Evolutionary conservation across 2,888 invertebrate species (phyloP), one percentile per base, ranked within the genome.

Genomic region (Mactromeris polynyma): DNA sequence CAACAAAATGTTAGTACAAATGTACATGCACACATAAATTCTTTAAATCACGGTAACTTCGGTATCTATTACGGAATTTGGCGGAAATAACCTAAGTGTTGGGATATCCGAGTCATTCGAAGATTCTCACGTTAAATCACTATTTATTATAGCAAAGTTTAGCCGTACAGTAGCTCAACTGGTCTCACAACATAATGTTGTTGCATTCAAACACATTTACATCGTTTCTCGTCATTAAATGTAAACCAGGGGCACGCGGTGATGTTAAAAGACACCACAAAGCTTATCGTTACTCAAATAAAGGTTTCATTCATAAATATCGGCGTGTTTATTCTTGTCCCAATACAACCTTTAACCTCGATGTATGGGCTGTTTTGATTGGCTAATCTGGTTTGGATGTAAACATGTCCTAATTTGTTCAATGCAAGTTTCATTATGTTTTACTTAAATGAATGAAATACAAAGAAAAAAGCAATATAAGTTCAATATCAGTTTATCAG

Each of bases 331-430:
- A 64, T 26, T 64, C 58, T 26, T 64, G 58, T 64, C 26, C 26
- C 58, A 26, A 26, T 26, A 26, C 11, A 0, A 64, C 58, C 58
- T 64, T 64, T 64, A n/a, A 64, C 58, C 58, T 64, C n/a, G 6
- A 26, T n/a, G 58, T 64, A n/a, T 64, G 9, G 0, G 58, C 9
- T 26, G 26, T 26, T 73, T 33, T 73, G 36, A 73, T 73, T 73
- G 73, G 73, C 17, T 36, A 19, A 73, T 73, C 14, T 36, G 19
- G 14, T 33, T 4, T 36, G 11, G 73, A 73, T 36, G 36, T 73
- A 36, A 73, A 73, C 73, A 73, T 73, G 73, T 73, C 73, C 36
- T 7, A 73, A 73, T 73, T 73, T 36, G 73, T 73, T 73, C 19
- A 26, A 73, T 73, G 33, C 73, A 73, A 73, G 73, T 73, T 33